phyloP scores from a whole-genome alignment of 2,113 vertebrate genomes.

The Argyrosomus japonicus region DNA sequence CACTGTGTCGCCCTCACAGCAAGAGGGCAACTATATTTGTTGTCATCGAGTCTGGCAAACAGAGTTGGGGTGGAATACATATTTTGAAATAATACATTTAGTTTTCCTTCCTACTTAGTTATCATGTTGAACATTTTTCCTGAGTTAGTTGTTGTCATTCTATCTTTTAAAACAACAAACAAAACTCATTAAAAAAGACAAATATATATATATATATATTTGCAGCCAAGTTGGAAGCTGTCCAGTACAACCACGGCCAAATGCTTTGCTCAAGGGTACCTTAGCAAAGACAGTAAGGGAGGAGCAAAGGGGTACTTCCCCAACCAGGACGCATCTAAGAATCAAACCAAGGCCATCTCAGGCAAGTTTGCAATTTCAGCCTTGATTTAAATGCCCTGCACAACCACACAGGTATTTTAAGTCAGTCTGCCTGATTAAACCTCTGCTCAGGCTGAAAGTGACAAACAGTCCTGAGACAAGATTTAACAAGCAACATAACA shows the following conservation, averaged over 20 bases:
- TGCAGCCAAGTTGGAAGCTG: background rate
- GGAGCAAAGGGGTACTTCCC: background rate
- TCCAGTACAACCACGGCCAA: no score
- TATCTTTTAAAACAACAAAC: background rate
- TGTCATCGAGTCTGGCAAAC: background rate
- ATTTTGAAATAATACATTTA: background rate
- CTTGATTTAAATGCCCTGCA: background rate
- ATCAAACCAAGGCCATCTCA: background rate
- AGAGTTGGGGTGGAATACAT: background rate
- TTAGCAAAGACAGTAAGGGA: background rate
- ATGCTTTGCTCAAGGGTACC: no score
- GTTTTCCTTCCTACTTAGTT: background rate
- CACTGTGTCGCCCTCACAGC: background rate
- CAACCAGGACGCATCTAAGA: background rate
- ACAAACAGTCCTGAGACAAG: background rate
- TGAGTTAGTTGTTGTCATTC: background rate
- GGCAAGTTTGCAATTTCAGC: background rate
- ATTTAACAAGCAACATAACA: background rate
- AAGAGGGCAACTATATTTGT: constrained; percentile 14
- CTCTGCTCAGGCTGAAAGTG: background rate
- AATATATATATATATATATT: no score
- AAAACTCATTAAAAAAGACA: background rate
- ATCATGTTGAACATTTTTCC: background rate
- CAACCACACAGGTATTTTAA: background rate
- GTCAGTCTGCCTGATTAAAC: background rate